Evolutionary conservation across 2,113 vertebrate genomes (phyloP), one percentile per base, ranked within the genome.

Genomic region (Anhinga anhinga): DNA sequence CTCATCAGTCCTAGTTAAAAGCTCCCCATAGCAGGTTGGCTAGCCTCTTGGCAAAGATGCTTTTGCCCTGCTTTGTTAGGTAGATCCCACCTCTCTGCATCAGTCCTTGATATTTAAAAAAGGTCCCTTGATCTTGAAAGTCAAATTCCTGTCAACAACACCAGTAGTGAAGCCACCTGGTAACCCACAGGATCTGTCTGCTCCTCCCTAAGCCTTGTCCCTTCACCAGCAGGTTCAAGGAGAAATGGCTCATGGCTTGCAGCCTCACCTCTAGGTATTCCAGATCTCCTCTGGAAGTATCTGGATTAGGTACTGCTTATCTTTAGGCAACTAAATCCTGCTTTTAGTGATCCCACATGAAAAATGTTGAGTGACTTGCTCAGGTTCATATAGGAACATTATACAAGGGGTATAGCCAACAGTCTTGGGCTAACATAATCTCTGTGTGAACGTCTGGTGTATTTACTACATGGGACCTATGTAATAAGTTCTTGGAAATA

Each of bases 41-140:
- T 17, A 32, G 20, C 20, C 9, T 30, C 30, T 69, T 55, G n/a
- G 13, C n/a, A 81, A 47, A 55, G 34, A 49, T 40, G 15, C 6
- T 47, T 67, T 73, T n/a, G 16, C 38, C 12, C 14, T 1, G 1
- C 34, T 47, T 69, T 62, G 4, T 76, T 49, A 74, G 69, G 25
- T 42, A 32, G 9, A 47, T 42, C 9, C 30, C 1, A 0, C 9
- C 10, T 27, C 13, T n/a, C 25, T 3, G 30, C 42, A 27, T 23
- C 10, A 4, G 11, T 36, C 10, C 22, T 49, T 55, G n/a, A 56
- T 86, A 40, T 18, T 55, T 61, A 19, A 55, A 42, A 69, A 63
- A 4, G 10, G 15, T 38, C 6, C 15, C 45, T 27, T 59, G 29
- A 45, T 59, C 11, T 44, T 65, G 18, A 52, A 78, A 59, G 44